Evolutionary conservation across 2,797 vertebrate species (phyloP).

Genomic region (Petrocephalus schoutedeni): DNA sequence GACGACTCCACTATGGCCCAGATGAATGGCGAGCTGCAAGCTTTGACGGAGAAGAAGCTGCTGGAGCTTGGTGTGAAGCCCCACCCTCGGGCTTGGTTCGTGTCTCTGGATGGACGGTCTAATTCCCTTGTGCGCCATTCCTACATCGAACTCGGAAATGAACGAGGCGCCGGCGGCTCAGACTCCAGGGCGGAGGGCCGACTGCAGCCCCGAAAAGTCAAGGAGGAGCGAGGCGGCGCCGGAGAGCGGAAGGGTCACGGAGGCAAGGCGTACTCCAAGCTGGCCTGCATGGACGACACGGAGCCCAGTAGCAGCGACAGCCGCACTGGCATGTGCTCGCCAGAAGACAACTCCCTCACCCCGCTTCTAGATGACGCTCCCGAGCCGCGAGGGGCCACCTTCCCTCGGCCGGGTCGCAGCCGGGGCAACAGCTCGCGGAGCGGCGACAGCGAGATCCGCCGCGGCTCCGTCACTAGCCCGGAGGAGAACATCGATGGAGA

Average conservation of each 20-base stretch:
- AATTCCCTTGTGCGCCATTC: conserved; percentile 76
- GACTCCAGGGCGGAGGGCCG: conserved; percentile 60
- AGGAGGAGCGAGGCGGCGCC: conserved; percentile 29
- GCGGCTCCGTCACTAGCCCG: conserved; percentile 69
- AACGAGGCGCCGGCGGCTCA: conserved; percentile 50
- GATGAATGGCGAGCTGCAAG: conserved; percentile 76
- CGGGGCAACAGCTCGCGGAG: conserved; percentile 65
- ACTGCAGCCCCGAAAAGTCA: conserved; percentile 28
- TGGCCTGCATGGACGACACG: conserved; percentile 59
- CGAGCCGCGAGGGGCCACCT: conserved; percentile 57
- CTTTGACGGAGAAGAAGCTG: conserved; percentile 72
- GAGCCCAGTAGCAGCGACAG: conserved; percentile 64
- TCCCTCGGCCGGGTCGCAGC: conserved; percentile 60
- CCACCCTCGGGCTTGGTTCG: conserved; percentile 75
- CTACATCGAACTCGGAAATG: conserved; percentile 73
- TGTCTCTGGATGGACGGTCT: conserved; percentile 74
- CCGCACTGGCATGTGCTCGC: conserved; percentile 59
- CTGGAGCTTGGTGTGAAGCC: conserved; percentile 74
- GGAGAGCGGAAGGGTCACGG: conserved; percentile 39
- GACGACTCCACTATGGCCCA: conserved; percentile 76
- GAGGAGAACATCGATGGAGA: conserved; percentile 62
- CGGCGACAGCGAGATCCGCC: conserved; percentile 62
- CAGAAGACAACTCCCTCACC: conserved; percentile 70
- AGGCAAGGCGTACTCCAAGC: conserved; percentile 50
- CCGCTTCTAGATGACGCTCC: conserved; percentile 61